A percentile compares a stretch with the other conserved stretches of the same genome.
phyloP scores from a whole-genome alignment of 1,140 invertebrate species.

The Tetramorium simillimum region DNA sequence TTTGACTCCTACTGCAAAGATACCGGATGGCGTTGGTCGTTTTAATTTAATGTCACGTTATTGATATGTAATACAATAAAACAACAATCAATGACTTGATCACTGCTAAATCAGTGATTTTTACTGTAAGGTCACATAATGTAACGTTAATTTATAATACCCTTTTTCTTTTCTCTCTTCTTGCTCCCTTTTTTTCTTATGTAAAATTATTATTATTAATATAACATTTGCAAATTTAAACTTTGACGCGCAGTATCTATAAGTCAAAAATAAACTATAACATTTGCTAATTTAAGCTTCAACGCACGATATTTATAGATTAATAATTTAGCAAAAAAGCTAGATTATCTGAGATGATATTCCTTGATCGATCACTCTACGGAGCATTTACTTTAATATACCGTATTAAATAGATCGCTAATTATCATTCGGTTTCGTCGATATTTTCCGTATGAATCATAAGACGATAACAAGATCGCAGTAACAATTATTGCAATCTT shows the following conservation, averaged over 20 bases:
- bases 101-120: not conserved
- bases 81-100: not conserved
- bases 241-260: not conserved
- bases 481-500: not conserved
- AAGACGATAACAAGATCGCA: not conserved
- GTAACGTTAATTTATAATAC: not conserved
- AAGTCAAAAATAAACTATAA: not conserved
- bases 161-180: not conserved
- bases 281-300: not conserved
- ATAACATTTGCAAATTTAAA: not conserved
- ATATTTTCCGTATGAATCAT: not conserved
- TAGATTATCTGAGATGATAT: not conserved
- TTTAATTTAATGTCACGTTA: conserved; percentile 52
- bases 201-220: not conserved
- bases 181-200: too few relatives aligned
- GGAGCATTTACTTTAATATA: not conserved
- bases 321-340: not conserved
- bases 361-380: not conserved
- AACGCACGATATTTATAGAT: not conserved
- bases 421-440: not conserved
- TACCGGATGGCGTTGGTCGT: conserved; percentile 48
- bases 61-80: conserved; percentile 27
- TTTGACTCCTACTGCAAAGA: conserved; percentile 46
- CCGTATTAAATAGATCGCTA: not conserved
- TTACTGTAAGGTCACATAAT: conserved; percentile 10